These are phyloP conservation scores for Nesogale talazaci DNA, from an alignment of 2,113 vertebrate species.

Conservation along the genomic window DNA sequence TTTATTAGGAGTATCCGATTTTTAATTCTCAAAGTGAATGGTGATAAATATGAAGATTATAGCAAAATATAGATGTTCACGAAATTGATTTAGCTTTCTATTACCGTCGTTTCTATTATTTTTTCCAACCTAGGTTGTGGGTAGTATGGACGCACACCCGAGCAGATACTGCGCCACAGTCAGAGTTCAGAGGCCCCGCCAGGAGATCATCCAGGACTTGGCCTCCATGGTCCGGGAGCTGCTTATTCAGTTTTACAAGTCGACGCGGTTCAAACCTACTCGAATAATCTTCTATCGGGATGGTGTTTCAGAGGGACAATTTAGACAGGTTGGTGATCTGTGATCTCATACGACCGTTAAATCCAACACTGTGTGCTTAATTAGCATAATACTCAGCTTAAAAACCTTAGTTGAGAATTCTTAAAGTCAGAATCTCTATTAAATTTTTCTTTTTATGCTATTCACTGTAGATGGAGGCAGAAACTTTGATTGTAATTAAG, in stretches of 20 bases:
- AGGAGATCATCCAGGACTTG: conserved; percentile 98
- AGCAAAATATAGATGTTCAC: background rate
- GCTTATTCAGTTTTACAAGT: conserved; percentile 99
- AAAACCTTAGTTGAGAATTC: conserved; percentile 30
- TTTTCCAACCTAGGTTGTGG: conserved; percentile 92
- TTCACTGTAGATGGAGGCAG: background rate
- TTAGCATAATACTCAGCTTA: conserved; percentile 2
- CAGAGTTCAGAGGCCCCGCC: conserved; percentile 96
- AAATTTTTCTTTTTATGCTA: conserved; percentile 43
- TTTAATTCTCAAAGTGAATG: background rate
- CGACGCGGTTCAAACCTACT: conserved; percentile 98
- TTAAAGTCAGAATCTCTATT: background rate
- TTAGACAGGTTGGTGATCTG: conserved; percentile 92
- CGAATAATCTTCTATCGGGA: conserved; percentile 98
- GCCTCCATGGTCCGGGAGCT: conserved; percentile 99
- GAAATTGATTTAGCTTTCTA: background rate
- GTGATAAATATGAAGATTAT: background rate
- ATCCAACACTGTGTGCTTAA: conserved; percentile 35
- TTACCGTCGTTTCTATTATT: background rate
- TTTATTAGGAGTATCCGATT: background rate
- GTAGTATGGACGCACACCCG: conserved; percentile 99
- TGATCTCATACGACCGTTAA: background rate
- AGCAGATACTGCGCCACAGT: conserved; percentile 99
- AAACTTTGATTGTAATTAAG: background rate
- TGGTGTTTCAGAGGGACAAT: conserved; percentile 97